Conservation (phyloP, 2,113 vertebrate genomes). For the Callipepla squamata region DNA sequence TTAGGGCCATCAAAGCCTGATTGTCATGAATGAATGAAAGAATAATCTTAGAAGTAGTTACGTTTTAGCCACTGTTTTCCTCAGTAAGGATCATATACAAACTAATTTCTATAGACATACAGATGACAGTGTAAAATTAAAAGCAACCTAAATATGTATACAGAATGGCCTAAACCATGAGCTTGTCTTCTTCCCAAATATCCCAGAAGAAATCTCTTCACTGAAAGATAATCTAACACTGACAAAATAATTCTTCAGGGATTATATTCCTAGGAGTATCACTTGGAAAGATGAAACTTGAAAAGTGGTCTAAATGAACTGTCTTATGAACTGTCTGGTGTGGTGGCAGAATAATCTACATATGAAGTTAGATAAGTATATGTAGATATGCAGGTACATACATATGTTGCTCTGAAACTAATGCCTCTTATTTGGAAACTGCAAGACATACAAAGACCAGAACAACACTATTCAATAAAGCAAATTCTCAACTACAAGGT, state of each 20-base stretch:
- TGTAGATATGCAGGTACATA: fast-evolving
- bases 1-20: not conserved
- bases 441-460: too few relatives aligned
- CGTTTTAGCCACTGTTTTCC: not conserved
- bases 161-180: not conserved
- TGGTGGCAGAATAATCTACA: not conserved
- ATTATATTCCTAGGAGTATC: not conserved
- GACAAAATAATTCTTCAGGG: not conserved
- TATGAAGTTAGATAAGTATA: not conserved
- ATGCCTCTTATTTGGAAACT: too few relatives aligned
- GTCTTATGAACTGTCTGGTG: not conserved
- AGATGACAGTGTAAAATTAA: not conserved
- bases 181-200: not conserved
- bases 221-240: not conserved
- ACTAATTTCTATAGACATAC: not conserved
- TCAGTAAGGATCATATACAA: not conserved
- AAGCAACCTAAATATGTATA: not conserved
- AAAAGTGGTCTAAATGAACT: not conserved
- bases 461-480: too few relatives aligned
- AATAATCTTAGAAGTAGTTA: not conserved
- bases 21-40: not conserved
- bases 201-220: not conserved
- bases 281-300: not conserved
- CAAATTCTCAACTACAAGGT: too few relatives aligned
- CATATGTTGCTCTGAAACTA: not conserved